Base-by-base conservation (phyloP, 2,797 vertebrate species). In the Novumbra hubbsi region DNA sequence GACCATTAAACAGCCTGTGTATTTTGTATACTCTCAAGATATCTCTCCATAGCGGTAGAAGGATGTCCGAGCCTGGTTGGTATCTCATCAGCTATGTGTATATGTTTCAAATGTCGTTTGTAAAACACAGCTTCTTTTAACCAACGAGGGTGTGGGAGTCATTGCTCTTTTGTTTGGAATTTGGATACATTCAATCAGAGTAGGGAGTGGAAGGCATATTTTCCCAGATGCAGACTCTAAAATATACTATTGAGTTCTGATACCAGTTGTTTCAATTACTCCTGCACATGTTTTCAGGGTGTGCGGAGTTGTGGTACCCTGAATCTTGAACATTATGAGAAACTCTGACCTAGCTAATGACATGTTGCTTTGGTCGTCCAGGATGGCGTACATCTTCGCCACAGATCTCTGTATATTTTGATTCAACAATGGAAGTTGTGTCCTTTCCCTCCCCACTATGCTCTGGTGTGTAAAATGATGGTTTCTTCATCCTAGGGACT, bases 1-100 rank as follows among this genome's bases (percentile, higher is more conserved):
- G 32, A n/a, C 57, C 72, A 12, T 41, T 75, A 0, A 41, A 0
- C 12, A 80, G 76, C 5, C 72, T 16, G 0, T 38, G 21, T 0
- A 78, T 76, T 11, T 82, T 28, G n/a, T n/a, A n/a, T n/a, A n/a
- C n/a, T n/a, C n/a, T n/a, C 11, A 82, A 9, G 12, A 82, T 32
- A 7, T 85, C 41, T 1, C 71, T 8, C 38, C 81, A 73, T 0
- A 78, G 12, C 1, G 80, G 38, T 5, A 80, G 60, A 0, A 83
- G 70, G 7, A 83, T 78, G 11, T 73, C 49, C 1, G 48, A 17
- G 2, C 50, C 9, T n/a, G 57, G 72, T 72, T 7, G 34, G 74
- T 57, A 74, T 74, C 2, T 81, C 17, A 21, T 19, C 5, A 16
- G 74, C 77, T 15, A 78, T 64, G 1, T 32, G 0, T 15, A 78